phyloP scores from a whole-genome alignment of 2,113 vertebrate genomes.

The Phodopus roborovskii region DNA sequence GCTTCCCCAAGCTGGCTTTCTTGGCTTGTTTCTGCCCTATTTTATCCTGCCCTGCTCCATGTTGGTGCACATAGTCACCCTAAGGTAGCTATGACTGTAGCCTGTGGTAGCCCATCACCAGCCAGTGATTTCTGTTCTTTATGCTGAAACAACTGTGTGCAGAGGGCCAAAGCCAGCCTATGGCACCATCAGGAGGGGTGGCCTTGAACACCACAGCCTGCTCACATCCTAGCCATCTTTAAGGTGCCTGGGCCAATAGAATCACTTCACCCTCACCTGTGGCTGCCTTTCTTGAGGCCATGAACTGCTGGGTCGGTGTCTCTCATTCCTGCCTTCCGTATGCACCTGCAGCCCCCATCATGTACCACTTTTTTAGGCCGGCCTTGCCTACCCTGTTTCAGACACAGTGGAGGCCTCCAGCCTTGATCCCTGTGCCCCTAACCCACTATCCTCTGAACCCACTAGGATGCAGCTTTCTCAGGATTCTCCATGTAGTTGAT shows the following conservation, averaged over 20 bases:
- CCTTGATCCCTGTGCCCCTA: neutral
- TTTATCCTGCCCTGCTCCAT: neutral
- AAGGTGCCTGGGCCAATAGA: neutral
- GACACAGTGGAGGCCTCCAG: neutral
- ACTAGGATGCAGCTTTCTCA: neutral
- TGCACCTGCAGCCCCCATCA: no score
- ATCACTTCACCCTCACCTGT: no score
- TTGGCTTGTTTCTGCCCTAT: no score
- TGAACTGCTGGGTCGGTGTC: neutral
- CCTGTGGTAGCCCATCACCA: neutral
- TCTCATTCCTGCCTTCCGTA: neutral
- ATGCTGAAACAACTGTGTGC: neutral
- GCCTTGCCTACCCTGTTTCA: neutral
- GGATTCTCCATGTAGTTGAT: neutral
- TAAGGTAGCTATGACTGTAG: neutral
- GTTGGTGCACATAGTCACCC: rapidly evolving
- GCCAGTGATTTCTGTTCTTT: neutral
- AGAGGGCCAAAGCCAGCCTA: neutral
- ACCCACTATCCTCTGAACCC: neutral
- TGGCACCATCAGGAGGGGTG: neutral
- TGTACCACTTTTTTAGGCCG: neutral
- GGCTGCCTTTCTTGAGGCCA: neutral
- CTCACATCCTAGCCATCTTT: neutral
- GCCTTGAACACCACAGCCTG: neutral
- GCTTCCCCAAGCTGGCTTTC: neutral